Conservation (phyloP, 2,113 vertebrate species). For the Grus americana region DNA sequence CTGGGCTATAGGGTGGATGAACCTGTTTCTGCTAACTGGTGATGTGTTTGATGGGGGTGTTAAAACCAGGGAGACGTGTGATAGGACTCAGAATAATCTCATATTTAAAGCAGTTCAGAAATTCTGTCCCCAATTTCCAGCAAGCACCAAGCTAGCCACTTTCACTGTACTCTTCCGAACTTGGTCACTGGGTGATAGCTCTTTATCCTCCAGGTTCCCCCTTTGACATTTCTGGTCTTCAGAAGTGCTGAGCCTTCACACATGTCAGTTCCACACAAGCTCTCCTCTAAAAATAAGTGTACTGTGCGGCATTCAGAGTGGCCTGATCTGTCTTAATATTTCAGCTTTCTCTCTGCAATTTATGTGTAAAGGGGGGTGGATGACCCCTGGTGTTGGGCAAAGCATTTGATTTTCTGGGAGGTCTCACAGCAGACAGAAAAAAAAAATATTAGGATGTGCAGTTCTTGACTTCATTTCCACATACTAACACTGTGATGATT, state of each 20-base stretch:
- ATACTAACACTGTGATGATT: neutral
- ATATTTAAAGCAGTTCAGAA: neutral
- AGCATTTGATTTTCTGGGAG: neutral
- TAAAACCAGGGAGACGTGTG: neutral
- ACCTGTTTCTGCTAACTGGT: neutral
- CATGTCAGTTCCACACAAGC: neutral
- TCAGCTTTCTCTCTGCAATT: neutral
- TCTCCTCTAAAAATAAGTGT: neutral
- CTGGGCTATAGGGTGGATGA: neutral
- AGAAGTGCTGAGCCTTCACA: neutral
- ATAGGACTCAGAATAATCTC: neutral
- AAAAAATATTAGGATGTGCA: neutral
- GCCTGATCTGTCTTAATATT: neutral
- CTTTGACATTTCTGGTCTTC: neutral
- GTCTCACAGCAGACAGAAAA: neutral
- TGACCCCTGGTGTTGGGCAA: neutral
- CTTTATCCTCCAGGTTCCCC: neutral
- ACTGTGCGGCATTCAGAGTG: neutral
- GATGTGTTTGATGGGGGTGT: neutral
- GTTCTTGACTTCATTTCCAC: neutral
- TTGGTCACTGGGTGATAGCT: neutral
- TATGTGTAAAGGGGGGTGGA: neutral
- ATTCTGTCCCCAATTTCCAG: accelerated
- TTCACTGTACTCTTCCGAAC: accelerated
- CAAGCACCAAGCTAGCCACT: neutral